Conservation (phyloP, 2,888 invertebrate genomes). For the Heliconius ismenius region DNA sequence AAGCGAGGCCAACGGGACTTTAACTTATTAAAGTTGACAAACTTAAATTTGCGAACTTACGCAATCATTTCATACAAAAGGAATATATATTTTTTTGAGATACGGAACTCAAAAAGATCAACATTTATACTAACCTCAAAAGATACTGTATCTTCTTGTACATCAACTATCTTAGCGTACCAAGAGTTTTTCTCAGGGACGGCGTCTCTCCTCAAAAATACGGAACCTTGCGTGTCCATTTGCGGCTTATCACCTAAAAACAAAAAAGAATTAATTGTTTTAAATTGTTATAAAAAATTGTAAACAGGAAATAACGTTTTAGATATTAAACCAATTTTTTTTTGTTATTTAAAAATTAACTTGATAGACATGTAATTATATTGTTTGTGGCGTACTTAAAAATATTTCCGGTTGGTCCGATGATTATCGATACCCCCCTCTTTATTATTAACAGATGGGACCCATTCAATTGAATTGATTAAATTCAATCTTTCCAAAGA, state of each 20-base stretch:
- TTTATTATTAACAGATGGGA: no score
- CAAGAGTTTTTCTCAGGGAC: conserved; percentile 63
- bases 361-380: neutral
- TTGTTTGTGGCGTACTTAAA: no score
- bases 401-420: no score
- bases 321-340: neutral
- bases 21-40: no score
- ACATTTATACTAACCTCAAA: conserved; percentile 56
- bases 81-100: neutral
- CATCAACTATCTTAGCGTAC: conserved; percentile 62
- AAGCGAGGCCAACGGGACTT: no score
- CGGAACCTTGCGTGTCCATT: conserved; percentile 68
- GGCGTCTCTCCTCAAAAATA: conserved; percentile 62
- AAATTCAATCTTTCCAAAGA: no score
- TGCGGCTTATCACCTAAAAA: conserved; percentile 67
- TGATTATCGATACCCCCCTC: no score
- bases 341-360: neutral
- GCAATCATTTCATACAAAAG: no score
- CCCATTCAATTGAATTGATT: no score
- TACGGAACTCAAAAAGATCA: neutral
- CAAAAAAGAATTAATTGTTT: neutral
- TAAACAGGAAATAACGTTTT: conserved; percentile 14
- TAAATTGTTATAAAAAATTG: neutral
- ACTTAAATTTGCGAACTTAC: no score
- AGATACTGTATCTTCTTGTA: conserved; percentile 38